phyloP scores from a whole-genome alignment of 2,797 vertebrate genomes.

The Myotis findleyi region DNA sequence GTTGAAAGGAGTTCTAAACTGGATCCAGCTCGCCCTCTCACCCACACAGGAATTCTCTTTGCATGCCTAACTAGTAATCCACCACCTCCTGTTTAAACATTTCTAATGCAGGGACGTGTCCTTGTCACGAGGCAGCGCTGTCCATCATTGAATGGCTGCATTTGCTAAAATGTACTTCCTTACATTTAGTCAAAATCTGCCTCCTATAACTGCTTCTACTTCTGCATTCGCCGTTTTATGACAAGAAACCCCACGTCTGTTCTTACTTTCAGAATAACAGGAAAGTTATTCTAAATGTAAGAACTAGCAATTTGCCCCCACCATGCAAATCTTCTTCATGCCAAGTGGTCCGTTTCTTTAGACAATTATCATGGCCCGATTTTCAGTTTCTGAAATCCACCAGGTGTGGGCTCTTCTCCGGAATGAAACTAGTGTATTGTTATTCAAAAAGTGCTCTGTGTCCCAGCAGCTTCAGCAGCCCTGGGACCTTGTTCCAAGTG shows the following conservation, averaged over 20 bases:
- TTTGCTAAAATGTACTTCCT: neutral
- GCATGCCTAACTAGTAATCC: neutral
- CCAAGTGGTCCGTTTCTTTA: neutral
- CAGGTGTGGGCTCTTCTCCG: neutral
- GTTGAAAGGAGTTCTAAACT: neutral
- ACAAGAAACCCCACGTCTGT: constrained; percentile 28
- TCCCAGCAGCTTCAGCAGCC: neutral
- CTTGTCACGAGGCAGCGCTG: neutral
- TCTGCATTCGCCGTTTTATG: constrained; percentile 43
- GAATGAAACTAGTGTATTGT: neutral
- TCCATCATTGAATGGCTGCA: neutral
- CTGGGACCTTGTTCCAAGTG: neutral
- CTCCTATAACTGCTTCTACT: neutral
- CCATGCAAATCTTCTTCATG: neutral
- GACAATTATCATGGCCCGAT: neutral
- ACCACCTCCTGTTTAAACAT: neutral
- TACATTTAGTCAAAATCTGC: constrained; percentile 33
- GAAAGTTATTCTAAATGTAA: neutral
- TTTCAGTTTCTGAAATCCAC: neutral
- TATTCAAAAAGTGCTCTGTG: neutral
- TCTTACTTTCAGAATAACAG: neutral
- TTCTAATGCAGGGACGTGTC: neutral
- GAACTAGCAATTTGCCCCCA: neutral
- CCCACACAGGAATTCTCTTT: neutral
- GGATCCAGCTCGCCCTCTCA: neutral